Conservation (phyloP, 2,888 invertebrate species). For the Tenthredo amoena region DNA sequence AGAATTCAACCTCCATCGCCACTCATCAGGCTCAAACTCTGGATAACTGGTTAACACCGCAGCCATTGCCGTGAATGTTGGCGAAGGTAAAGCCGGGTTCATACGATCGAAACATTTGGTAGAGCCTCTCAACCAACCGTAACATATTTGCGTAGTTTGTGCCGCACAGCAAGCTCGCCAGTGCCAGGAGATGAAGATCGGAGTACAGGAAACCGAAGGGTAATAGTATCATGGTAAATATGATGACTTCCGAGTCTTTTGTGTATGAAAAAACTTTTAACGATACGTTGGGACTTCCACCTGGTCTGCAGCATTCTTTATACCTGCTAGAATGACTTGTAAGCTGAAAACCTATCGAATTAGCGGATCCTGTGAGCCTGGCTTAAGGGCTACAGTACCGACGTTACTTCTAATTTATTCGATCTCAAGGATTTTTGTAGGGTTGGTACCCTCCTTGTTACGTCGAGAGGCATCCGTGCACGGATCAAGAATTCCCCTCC, state of each 20-base stretch:
- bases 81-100: slow-evolving; percentile 36
- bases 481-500: slow-evolving; percentile 47
- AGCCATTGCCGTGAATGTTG: slow-evolving; percentile 40
- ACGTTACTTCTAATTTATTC: slow-evolving; percentile 43
- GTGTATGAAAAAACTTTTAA: slow-evolving; percentile 25
- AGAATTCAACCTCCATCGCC: slow-evolving; percentile 50
- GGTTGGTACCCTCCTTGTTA: slow-evolving; percentile 46
- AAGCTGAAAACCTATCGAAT: slow-evolving; percentile 38
- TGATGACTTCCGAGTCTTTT: neutral
- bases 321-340: slow-evolving; percentile 9
- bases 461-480: slow-evolving; percentile 36
- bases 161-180: neutral
- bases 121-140: slow-evolving; percentile 23
- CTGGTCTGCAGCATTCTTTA: neutral
- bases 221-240: slow-evolving; percentile 11
- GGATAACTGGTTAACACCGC: slow-evolving; percentile 50
- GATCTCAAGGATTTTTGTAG: slow-evolving; percentile 40
- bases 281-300: neutral
- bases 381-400: slow-evolving; percentile 33
- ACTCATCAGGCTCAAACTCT: slow-evolving; percentile 52
- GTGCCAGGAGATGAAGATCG: slow-evolving; percentile 20
- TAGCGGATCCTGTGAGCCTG: slow-evolving; percentile 24
- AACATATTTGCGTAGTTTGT: slow-evolving; percentile 26
- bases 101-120: slow-evolving; percentile 35
- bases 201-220: neutral